Evolutionary conservation across 2,113 vertebrate species (phyloP).

Genomic region (Urocitellus parryii): DNA sequence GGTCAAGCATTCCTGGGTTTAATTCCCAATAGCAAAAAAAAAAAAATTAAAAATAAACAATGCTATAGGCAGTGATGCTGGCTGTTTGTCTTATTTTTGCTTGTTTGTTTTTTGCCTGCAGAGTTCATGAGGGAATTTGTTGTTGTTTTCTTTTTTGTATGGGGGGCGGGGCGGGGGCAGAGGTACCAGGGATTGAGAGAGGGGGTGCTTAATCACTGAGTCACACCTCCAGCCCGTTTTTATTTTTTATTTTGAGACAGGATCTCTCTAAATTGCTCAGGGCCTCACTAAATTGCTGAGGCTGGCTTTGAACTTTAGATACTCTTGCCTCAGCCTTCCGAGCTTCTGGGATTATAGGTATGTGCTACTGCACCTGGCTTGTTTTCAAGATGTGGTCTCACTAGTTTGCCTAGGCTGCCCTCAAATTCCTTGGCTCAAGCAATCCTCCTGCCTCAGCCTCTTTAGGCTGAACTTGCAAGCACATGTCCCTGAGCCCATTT

Average conservation of each 20-base stretch:
- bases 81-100: slow-evolving; percentile 26
- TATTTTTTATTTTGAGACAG: not conserved
- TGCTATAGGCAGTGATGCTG: not conserved
- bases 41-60: not conserved
- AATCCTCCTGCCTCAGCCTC: not conserved
- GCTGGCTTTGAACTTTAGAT: too few relatives aligned
- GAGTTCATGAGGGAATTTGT: not conserved
- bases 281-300: too few relatives aligned
- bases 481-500: not conserved
- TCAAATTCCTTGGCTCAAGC: not conserved
- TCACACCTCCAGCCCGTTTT: not conserved
- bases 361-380: too few relatives aligned
- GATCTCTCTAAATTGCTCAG: too few relatives aligned
- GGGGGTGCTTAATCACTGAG: too few relatives aligned
- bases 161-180: too few relatives aligned
- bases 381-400: not conserved
- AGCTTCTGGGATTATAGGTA: too few relatives aligned
- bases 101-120: not conserved
- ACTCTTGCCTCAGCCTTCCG: too few relatives aligned
- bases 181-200: too few relatives aligned
- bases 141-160: not conserved
- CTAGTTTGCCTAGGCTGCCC: not conserved
- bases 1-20: not conserved
- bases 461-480: not conserved
- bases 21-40: not conserved